Percentiles rank a stretch among this genome's conserved stretches.
Conservation (phyloP, 2,888 invertebrate species). For the Limnephilus auricula region DNA sequence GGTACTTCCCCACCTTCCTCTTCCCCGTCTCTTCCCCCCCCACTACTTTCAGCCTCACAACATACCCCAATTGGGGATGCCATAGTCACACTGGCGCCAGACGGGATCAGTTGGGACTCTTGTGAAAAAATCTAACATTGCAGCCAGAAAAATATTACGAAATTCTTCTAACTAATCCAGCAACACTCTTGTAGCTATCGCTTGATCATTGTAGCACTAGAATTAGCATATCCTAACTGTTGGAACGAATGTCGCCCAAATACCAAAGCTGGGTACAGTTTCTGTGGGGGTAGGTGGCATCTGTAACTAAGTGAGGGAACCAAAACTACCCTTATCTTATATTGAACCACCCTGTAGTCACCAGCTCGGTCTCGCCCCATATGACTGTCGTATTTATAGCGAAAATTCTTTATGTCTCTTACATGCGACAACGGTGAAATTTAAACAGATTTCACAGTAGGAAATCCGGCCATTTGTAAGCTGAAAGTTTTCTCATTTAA, state of each 20-base stretch:
- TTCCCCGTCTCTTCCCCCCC: no score
- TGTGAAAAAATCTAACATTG: not conserved
- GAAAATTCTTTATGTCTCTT: not conserved
- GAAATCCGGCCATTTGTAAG: not conserved
- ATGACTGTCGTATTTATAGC: not conserved
- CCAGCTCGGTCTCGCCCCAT: not conserved
- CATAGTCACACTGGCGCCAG: no score
- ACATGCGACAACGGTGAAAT: conserved; percentile 8
- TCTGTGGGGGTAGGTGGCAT: conserved; percentile 10
- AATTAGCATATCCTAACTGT: conserved; percentile 4
- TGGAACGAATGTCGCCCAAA: not conserved
- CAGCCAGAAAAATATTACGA: not conserved
- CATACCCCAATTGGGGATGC: no score
- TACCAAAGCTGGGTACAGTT: not conserved
- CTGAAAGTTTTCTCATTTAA: not conserved
- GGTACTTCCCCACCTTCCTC: no score
- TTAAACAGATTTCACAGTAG: not conserved
- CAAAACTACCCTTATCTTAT: not conserved
- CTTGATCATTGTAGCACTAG: not conserved
- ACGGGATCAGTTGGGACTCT: no score
- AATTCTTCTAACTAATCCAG: not conserved
- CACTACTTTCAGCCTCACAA: no score
- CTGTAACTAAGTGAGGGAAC: conserved; percentile 13
- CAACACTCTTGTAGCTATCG: not conserved
- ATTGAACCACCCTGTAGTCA: not conserved